Conservation (phyloP, 2,113 vertebrate species). For the Thinocorus orbignyianus region DNA sequence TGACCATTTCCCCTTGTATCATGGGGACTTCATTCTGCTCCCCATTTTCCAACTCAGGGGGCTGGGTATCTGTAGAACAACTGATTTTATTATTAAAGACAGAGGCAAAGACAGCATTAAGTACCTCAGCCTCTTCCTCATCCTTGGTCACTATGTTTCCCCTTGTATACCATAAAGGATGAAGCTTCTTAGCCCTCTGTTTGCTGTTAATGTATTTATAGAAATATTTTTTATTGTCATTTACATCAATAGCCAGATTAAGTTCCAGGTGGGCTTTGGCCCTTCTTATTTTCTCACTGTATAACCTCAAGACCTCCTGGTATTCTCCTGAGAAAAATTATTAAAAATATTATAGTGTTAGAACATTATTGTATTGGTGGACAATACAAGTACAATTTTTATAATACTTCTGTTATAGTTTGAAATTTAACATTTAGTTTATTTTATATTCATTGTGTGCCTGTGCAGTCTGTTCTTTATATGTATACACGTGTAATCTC, state of each 20-base stretch:
- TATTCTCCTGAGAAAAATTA: not conserved
- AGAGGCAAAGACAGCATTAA: not conserved
- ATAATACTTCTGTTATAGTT: not conserved
- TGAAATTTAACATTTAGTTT: not conserved
- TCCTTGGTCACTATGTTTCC: not conserved
- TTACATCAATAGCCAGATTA: not conserved
- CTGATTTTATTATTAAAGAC: not conserved
- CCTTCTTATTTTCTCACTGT: not conserved
- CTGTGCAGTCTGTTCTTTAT: not conserved
- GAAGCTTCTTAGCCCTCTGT: not conserved
- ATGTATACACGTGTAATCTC: fast-evolving
- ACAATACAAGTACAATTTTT: not conserved
- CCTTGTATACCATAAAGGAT: not conserved
- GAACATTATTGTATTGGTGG: not conserved
- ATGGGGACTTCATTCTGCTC: not conserved
- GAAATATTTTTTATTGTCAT: not conserved
- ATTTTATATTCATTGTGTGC: not conserved
- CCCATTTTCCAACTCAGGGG: not conserved
- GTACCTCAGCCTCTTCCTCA: not conserved
- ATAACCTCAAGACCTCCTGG: not conserved
- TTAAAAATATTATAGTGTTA: not conserved
- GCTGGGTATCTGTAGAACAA: not conserved
- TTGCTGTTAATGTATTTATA: not conserved
- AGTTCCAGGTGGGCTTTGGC: not conserved
- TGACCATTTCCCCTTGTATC: not conserved